Conservation (phyloP, 2,113 vertebrate species). For the Tachycineta bicolor region DNA sequence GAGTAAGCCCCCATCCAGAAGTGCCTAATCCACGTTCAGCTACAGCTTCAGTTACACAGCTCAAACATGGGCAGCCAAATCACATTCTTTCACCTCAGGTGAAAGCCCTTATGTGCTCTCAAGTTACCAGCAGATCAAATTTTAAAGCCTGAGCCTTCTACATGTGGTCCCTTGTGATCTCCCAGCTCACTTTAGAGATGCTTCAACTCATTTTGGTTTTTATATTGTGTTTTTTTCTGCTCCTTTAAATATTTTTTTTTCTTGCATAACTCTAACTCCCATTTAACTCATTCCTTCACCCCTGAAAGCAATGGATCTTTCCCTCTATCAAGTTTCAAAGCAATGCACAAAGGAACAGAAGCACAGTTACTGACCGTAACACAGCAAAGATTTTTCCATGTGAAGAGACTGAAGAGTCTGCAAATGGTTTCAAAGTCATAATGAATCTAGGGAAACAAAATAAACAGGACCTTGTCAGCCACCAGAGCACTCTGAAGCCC, state of each 20-base stretch:
- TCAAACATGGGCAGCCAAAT: background rate
- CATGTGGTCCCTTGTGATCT: background rate
- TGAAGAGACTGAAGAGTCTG: constrained; percentile 72
- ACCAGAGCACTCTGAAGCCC: background rate
- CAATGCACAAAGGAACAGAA: background rate
- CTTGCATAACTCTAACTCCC: background rate
- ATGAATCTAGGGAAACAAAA: constrained; percentile 77
- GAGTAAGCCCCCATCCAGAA: background rate
- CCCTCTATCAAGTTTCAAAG: background rate
- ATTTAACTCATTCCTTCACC: background rate
- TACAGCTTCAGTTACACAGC: background rate
- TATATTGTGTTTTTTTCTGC: background rate
- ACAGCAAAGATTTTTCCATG: constrained; percentile 86
- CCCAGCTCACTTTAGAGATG: background rate
- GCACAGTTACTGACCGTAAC: constrained; percentile 80
- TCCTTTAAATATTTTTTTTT: background rate
- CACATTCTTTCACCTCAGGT: background rate
- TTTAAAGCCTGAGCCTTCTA: constrained; percentile 1
- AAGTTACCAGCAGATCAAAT: background rate
- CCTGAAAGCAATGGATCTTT: background rate
- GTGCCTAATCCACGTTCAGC: background rate
- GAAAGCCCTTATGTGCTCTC: background rate
- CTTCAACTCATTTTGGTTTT: background rate
- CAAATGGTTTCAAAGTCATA: constrained; percentile 83
- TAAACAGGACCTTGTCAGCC: background rate